phyloP scores from a whole-genome alignment of 1,140 invertebrate genomes.

The Drosophila littoralis region DNA sequence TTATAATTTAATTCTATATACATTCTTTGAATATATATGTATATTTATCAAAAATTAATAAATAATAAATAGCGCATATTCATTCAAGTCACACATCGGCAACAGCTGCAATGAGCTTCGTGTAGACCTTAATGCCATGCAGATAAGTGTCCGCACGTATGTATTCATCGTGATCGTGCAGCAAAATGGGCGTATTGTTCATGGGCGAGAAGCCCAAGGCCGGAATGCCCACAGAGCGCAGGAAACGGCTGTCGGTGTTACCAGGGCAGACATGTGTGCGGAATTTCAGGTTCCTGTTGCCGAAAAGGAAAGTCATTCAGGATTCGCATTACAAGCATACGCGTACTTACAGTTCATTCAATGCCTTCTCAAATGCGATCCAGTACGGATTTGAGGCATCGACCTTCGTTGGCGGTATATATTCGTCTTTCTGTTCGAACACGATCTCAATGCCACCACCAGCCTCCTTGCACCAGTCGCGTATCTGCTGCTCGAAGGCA shows the following conservation, averaged over 20 bases:
- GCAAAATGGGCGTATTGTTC: constrained; percentile 88
- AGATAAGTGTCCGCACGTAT: constrained; percentile 89
- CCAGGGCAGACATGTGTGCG: constrained; percentile 90
- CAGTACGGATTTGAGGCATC: constrained; percentile 91
- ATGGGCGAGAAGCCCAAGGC: constrained; percentile 93
- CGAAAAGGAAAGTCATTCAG: background rate
- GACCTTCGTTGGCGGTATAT: constrained; percentile 88
- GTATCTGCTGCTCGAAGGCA: constrained; percentile 88
- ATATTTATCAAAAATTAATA: background rate
- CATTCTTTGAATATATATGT: too few relatives aligned
- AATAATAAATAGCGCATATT: background rate
- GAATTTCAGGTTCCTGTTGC: constrained; percentile 85
- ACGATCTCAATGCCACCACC: constrained; percentile 91
- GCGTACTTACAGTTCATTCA: constrained; percentile 86
- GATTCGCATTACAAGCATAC: constrained; percentile 37
- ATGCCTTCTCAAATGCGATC: constrained; percentile 89
- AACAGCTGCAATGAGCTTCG: constrained; percentile 86
- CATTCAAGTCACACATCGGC: constrained; percentile 85
- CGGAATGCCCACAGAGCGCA: constrained; percentile 90
- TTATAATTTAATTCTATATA: constrained; percentile 63
- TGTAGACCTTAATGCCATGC: constrained; percentile 90
- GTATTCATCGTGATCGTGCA: constrained; percentile 93
- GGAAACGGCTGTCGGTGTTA: constrained; percentile 90
- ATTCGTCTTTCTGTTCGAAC: constrained; percentile 89
- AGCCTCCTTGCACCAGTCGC: constrained; percentile 92